A percentile compares a stretch with the other conserved stretches of the same genome.
phyloP scores from a whole-genome alignment of 2,888 invertebrate genomes.

The Synanthedon formicaeformis region DNA sequence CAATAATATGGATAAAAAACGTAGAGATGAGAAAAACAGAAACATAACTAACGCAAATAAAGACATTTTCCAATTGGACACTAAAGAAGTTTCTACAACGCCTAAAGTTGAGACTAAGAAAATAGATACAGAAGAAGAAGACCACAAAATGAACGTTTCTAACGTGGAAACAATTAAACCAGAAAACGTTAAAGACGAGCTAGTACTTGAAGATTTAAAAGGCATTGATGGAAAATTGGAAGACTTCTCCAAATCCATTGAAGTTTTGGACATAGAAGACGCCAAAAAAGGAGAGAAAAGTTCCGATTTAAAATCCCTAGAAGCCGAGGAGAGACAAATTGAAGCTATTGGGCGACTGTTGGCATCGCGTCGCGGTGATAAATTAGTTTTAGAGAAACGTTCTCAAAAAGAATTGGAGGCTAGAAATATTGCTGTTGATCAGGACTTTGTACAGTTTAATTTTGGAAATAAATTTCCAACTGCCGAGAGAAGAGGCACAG shows the following conservation, averaged over 20 bases:
- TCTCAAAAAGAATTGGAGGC: conserved; percentile 52
- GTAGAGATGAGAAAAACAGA: conserved; percentile 39
- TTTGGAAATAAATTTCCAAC: conserved; percentile 49
- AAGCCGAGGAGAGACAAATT: conserved; percentile 63
- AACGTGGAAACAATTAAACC: conserved; percentile 26
- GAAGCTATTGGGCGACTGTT: conserved; percentile 60
- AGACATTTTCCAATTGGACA: conserved; percentile 18
- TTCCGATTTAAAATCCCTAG: conserved; percentile 46
- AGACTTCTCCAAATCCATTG: conserved; percentile 51
- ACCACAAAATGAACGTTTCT: conserved; percentile 19
- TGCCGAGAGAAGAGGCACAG: conserved; percentile 42
- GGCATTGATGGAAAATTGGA: conserved; percentile 58
- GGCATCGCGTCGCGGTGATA: conserved; percentile 47
- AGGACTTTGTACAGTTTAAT: conserved; percentile 44
- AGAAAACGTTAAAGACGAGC: conserved; percentile 18
- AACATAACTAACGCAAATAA: conserved; percentile 33
- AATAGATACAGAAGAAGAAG: conserved; percentile 12
- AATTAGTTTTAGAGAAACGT: conserved; percentile 47
- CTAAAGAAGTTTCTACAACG: conserved; percentile 14
- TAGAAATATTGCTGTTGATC: conserved; percentile 46
- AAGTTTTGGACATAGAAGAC: conserved; percentile 58
- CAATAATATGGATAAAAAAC: conserved; percentile 19
- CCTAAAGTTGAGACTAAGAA: conserved; percentile 13
- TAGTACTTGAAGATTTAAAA: conserved; percentile 33
- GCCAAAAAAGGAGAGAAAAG: conserved; percentile 39